These are phyloP conservation scores for Ormyrus pomaceus DNA, from an alignment of 2,888 invertebrate genomes.

Conservation along the genomic window DNA sequence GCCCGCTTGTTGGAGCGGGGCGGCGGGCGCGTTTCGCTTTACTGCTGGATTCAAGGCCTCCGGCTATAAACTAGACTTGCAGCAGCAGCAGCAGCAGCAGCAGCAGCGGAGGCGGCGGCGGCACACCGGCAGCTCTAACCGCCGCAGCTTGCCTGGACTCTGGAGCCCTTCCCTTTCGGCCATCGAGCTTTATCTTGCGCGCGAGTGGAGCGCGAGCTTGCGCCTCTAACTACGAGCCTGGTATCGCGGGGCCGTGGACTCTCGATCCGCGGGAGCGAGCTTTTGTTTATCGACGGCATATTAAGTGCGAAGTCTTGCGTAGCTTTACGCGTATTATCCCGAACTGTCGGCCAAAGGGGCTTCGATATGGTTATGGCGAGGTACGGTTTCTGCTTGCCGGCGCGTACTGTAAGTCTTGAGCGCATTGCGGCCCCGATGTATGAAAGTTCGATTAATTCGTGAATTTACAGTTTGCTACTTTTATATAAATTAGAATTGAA, in stretches of 20 bases:
- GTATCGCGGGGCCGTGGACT: neutral
- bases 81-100: conserved; percentile 46
- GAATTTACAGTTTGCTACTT: no score
- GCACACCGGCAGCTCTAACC: conserved; percentile 42
- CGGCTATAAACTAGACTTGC: conserved; percentile 55
- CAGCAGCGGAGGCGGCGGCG: conserved; percentile 18
- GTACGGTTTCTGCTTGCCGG: no score
- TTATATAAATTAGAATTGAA: no score
- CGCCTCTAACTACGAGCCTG: neutral
- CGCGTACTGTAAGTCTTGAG: no score
- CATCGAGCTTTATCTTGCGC: conserved; percentile 5
- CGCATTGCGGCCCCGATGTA: no score
- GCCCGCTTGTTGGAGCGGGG: conserved; percentile 63
- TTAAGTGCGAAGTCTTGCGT: conserved; percentile 20
- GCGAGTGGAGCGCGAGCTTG: neutral
- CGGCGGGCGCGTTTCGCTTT: conserved; percentile 66
- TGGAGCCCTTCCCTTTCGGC: no score
- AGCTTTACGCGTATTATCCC: neutral
- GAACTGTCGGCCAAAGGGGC: no score
- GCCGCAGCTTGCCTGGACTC: neutral
- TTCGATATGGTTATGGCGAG: no score
- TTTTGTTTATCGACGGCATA: conserved; percentile 46
- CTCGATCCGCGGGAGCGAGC: neutral
- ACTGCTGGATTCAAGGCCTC: conserved; percentile 67
- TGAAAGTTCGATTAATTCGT: no score